Evolutionary conservation across 2,113 vertebrate genomes (phyloP).

Genomic region (Rhea pennata): DNA sequence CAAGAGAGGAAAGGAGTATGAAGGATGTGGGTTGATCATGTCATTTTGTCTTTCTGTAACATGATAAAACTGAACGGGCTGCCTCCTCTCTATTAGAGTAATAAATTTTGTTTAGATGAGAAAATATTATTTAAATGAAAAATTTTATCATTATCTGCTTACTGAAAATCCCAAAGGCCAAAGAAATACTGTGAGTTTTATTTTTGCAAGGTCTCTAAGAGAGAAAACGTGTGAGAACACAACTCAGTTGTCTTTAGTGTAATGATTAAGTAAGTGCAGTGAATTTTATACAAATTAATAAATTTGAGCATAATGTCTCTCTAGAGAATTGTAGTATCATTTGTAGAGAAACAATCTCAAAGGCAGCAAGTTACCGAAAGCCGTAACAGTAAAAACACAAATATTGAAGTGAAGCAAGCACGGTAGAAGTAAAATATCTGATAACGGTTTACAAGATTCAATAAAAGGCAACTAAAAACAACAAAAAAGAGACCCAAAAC

Average conservation of each 20-base stretch:
- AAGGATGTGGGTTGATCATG: background rate
- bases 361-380: background rate
- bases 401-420: background rate
- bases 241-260: background rate
- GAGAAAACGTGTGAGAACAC: background rate
- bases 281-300: background rate
- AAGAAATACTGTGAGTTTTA: background rate
- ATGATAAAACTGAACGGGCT: background rate
- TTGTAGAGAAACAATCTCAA: background rate
- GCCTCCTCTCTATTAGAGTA: background rate
- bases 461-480: background rate
- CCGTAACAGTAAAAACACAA: background rate
- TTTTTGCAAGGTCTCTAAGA: background rate
- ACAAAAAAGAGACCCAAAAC: too few species aligned
- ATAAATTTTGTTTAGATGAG: background rate
- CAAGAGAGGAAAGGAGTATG: background rate
- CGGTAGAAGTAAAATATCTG: background rate
- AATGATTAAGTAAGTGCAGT: background rate
- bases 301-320: background rate
- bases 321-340: background rate
- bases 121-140: background rate
- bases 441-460: background rate
- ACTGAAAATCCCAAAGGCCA: background rate
- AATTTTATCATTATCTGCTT: background rate
- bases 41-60: slow-evolving; percentile 1